Base-by-base conservation (phyloP, 2,888 invertebrate genomes). In the Chaitophorus viminalis region DNA sequence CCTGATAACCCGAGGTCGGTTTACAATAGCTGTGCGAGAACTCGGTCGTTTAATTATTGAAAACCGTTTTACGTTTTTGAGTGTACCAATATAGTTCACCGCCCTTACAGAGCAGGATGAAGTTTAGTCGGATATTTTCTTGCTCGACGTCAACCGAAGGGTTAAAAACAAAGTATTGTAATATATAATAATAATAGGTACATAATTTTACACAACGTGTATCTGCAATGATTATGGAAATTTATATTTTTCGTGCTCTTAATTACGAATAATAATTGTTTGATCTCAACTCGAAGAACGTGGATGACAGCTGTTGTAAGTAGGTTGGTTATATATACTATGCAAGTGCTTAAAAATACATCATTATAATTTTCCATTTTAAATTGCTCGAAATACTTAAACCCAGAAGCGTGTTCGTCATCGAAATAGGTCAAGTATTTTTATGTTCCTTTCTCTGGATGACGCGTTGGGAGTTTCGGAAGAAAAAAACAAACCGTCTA, bases 331-430 rank as follows among this genome's bases (percentile, higher is more conserved):
- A 14, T 14, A 46, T 46, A 39, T 6, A n/a, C n/a, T 68, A 81
- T 70, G 31, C 29, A 81, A 81, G 81, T 46, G 46, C 68, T 36
- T 25, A 82, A 74, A 82, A 82, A 54, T 60, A 74, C 54, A 60
- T 82, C 82, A 36, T 82, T 74, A 74, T 74, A 74, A 74, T 82
- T 74, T 74, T 74, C 36, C 74, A 18, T 82, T 82, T 82, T 82
- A 60, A 82, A 82, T 36, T 18, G 21, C 54, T 82, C 54, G 74
- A 60, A 74, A 82, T 74, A 54, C 70, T 72, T 21, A 70, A 60
- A 33, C 29, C 36, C n/a, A n/a, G n/a, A 8, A 21, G 36, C 60
- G 39, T 29, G 83, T 65, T 65, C 18, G 29, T 46, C 21, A 74
- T 83, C 39, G 6, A 75, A 52, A 76, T 36, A 75, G 75, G 83